phyloP scores from a whole-genome alignment of 2,888 invertebrate species.

The Halocaridina rubra region DNA sequence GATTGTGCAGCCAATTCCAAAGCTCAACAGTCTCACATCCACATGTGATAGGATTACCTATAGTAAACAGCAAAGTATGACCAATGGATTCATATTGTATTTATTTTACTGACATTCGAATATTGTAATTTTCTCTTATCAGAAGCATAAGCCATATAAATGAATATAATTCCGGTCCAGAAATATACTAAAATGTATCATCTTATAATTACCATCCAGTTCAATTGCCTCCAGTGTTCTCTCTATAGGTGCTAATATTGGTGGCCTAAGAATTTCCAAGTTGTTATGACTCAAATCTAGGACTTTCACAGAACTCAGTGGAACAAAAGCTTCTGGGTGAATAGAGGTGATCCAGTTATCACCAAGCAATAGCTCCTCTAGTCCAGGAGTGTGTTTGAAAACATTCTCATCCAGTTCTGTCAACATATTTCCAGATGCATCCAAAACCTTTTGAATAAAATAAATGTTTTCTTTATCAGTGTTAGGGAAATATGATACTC shows the following conservation, averaged over 20 bases:
- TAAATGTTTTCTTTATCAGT: too few relatives aligned
- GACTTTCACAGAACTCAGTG: slow-evolving; percentile 16
- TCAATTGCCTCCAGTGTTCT: slow-evolving; percentile 2
- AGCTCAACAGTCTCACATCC: slow-evolving; percentile 90
- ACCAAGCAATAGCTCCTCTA: slow-evolving; percentile 39
- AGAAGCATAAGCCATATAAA: too few relatives aligned
- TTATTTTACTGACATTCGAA: too few relatives aligned
- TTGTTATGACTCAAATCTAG: slow-evolving; percentile 58
- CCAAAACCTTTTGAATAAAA: slow-evolving; percentile 58
- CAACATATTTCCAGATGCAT: slow-evolving; percentile 55
- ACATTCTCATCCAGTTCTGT: slow-evolving; percentile 38
- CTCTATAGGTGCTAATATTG: slow-evolving; percentile 35
- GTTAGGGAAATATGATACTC: too few relatives aligned
- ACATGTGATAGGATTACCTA: slow-evolving; percentile 90
- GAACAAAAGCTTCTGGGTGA: slow-evolving; percentile 33
- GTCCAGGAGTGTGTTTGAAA: slow-evolving; percentile 34
- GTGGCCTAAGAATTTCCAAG: slow-evolving; percentile 37
- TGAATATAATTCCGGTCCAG: too few relatives aligned
- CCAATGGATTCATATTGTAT: too few relatives aligned
- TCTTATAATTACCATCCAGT: slow-evolving; percentile 32
- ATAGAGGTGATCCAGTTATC: slow-evolving; percentile 52
- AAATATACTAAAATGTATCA: too few relatives aligned
- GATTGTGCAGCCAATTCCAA: slow-evolving; percentile 92
- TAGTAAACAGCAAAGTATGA: too few relatives aligned
- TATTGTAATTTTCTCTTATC: too few relatives aligned